Base-by-base conservation (phyloP, 2,113 vertebrate genomes). In the Scomber scombrus region DNA sequence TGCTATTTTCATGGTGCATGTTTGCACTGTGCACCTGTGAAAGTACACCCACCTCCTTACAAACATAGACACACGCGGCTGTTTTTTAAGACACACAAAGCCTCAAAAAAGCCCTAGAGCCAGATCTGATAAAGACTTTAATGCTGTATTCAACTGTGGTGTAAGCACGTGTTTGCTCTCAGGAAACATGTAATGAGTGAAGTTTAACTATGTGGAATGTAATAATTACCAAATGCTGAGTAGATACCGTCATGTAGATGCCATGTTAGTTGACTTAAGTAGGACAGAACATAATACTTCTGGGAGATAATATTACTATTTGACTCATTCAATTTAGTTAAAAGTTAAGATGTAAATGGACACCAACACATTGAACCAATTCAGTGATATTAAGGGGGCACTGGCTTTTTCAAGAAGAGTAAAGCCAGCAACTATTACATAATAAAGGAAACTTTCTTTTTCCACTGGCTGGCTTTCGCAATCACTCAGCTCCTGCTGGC, bases 11-110 rank as follows among this genome's bases (percentile, higher is more conserved):
- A 55, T n/a, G 66, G 43, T 67, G 63, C 61, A 31, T 85, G 81
- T 71, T 85, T 90, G 86, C 60, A 68, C 78, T 62, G 77, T 71
- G 88, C 86, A 90, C 90, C 80, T 92, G 91, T 88, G 84, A 87
- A 89, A 90, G 78, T 77, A 57, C 60, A 52, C 52, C 52, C 61
- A 57, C 65, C 68, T 45, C 26, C 26, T 49, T 15, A 11, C 52
- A 60, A 65, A 46, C 34, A 69, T 29, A 15, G 15, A 71, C 58
- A 31, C 52, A 69, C 68, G n/a, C 77, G 40, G 62, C 67, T 77
- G 76, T 12, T 71, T 80, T 88, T 75, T 57, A 80, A 78, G 71
- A 62, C 51, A 69, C 65, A 43, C 31, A 80, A 68, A 88, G 72
- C 72, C 54, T 40, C 3, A 18, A 47, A 82, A 75, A 67, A 62